phyloP scores from a whole-genome alignment of 2,113 vertebrate species.

The Vireo altiloquus region DNA sequence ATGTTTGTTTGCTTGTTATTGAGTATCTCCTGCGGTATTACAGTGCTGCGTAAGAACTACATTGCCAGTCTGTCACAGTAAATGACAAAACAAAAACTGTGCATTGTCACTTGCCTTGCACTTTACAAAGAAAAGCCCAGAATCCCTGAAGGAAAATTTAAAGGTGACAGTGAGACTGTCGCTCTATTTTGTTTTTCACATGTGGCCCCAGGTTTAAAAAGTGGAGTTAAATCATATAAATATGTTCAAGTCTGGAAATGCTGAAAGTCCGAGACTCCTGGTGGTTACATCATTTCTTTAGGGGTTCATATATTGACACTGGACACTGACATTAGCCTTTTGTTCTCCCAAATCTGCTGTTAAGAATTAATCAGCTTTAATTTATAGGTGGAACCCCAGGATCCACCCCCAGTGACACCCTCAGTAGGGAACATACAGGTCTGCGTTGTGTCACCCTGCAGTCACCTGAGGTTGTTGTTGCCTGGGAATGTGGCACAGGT shows the following conservation, averaged over 20 bases:
- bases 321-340: background rate
- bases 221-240: background rate
- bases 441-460: background rate
- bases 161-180: background rate
- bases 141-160: background rate
- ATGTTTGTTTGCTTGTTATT: background rate
- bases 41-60: background rate
- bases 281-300: background rate
- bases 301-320: background rate
- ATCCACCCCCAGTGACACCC: background rate
- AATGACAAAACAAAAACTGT: background rate
- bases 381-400: background rate
- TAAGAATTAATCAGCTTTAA: background rate
- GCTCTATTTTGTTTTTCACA: background rate
- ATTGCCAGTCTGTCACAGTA: background rate
- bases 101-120: background rate
- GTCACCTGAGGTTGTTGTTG: background rate
- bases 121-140: background rate
- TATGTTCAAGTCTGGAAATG: background rate
- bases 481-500: background rate
- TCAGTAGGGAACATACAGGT: rapidly evolving
- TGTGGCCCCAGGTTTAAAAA: background rate
- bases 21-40: background rate
- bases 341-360: background rate
- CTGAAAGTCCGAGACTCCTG: background rate